Percentiles rank a stretch among this genome's conserved stretches.
Conservation (phyloP, 92 coral and sea anemone species). For the Scolanthus callimorphus region DNA sequence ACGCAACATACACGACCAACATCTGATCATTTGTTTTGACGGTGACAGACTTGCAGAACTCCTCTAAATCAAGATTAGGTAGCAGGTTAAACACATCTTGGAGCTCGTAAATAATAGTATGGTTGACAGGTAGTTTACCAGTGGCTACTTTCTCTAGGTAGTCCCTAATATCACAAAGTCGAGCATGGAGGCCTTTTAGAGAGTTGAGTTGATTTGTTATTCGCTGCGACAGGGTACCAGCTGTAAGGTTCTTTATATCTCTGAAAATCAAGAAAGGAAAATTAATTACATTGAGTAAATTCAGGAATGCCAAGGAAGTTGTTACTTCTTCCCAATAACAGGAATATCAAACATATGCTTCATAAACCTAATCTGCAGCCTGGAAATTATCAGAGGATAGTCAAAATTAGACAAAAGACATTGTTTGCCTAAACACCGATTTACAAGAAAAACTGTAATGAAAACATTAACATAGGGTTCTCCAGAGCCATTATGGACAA, state of each 20-base stretch:
- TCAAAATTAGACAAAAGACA: no score
- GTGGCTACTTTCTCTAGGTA: constrained; percentile 94
- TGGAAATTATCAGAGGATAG: no score
- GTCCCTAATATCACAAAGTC: constrained; percentile 92
- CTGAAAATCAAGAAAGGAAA: constrained; percentile 29
- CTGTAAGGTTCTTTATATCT: constrained; percentile 95
- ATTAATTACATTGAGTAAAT: neutral
- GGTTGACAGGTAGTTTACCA: constrained; percentile 89
- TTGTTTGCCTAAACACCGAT: no score
- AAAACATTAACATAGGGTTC: no score
- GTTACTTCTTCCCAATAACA: no score
- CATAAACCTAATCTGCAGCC: no score
- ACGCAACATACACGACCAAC: constrained; percentile 96
- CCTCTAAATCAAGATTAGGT: constrained; percentile 87
- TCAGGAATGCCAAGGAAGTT: neutral
- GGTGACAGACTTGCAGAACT: constrained; percentile 86
- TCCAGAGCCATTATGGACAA: no score
- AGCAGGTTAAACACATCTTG: constrained; percentile 97
- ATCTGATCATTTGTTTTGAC: constrained; percentile 96
- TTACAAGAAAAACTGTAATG: no score
- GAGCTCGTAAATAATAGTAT: constrained; percentile 86
- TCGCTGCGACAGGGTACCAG: constrained; percentile 95
- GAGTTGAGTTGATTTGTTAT: constrained; percentile 96
- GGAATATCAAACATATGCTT: no score
- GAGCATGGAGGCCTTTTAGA: constrained; percentile 91